Evolutionary conservation across 2,797 vertebrate species (phyloP).

Genomic region (Sylvia borin): DNA sequence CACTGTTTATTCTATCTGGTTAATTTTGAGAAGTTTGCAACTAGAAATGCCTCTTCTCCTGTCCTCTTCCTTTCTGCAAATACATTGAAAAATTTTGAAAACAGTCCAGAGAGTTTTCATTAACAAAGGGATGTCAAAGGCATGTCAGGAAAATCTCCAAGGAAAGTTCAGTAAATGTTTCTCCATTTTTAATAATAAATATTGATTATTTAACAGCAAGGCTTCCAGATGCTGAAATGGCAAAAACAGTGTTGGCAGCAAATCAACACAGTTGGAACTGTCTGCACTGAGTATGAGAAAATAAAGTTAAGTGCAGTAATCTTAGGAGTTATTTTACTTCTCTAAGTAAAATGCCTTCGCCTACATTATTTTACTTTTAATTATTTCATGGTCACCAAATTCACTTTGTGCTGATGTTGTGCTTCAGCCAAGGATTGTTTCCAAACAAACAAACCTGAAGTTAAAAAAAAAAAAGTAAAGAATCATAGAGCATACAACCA

Average conservation of each 20-base stretch:
- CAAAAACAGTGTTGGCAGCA: background rate
- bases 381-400: background rate
- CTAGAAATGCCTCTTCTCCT: background rate
- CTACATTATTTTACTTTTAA: background rate
- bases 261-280: background rate
- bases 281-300: background rate
- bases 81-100: background rate
- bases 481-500: background rate
- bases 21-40: background rate
- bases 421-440: background rate
- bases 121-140: constrained; percentile 2
- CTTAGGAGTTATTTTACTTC: background rate
- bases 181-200: constrained; percentile 43
- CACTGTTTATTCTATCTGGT: background rate
- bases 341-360: background rate
- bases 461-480: background rate
- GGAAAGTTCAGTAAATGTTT: constrained; percentile 8
- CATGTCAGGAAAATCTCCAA: background rate
- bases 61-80: background rate
- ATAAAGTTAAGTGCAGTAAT: background rate
- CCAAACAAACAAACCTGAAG: background rate
- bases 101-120: background rate
- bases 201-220: constrained; percentile 42
- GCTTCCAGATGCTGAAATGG: constrained; percentile 41
- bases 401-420: background rate